A percentile compares a stretch with the other conserved stretches of the same genome.
Conservation (phyloP, 1,140 invertebrate species). For the Brachionus asplanchnoidis region DNA sequence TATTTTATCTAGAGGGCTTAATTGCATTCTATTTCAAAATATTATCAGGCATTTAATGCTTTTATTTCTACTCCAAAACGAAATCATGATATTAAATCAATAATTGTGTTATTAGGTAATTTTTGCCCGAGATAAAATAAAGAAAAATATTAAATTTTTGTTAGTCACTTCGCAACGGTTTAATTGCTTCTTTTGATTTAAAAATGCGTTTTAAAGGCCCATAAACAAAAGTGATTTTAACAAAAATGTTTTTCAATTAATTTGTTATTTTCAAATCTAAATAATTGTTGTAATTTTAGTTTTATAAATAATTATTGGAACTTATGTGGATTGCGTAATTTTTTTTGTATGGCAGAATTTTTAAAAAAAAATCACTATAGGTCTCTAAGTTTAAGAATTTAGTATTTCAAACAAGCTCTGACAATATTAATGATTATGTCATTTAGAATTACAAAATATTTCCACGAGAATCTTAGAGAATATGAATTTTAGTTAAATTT, state of each 20-base stretch:
- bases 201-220: background rate
- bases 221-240: too few relatives aligned
- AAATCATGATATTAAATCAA: background rate
- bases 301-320: too few relatives aligned
- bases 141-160: background rate
- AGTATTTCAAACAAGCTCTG: background rate
- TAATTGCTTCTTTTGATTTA: background rate
- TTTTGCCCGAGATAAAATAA: background rate
- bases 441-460: background rate
- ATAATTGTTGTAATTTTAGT: too few relatives aligned
- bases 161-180: background rate
- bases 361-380: background rate
- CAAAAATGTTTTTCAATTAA: too few relatives aligned
- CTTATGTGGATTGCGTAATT: background rate
- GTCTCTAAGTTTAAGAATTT: background rate
- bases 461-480: background rate
- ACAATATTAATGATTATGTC: background rate
- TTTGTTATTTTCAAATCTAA: too few relatives aligned
- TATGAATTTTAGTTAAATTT: background rate
- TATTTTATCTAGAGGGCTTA: background rate
- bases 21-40: background rate
- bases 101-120: background rate
- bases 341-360: background rate
- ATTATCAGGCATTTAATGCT: background rate
- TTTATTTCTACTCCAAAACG: background rate